Percentiles rank a stretch among this genome's conserved stretches.
These are phyloP conservation scores for Ammospiza nelsoni DNA, from an alignment of 2,113 vertebrate species.

Conservation along the genomic window DNA sequence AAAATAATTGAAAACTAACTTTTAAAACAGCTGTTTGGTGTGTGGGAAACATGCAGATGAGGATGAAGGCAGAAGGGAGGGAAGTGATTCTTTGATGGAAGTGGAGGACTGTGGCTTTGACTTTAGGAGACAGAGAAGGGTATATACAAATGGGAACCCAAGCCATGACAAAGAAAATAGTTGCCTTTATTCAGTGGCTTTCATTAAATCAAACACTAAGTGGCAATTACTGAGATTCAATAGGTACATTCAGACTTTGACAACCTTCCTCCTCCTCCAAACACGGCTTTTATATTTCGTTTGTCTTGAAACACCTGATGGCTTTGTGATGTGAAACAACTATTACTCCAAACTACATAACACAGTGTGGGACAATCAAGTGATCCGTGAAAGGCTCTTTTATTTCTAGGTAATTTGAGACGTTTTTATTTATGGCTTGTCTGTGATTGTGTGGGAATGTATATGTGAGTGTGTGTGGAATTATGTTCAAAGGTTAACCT, in stretches of 20 bases:
- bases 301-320: constrained; percentile 63
- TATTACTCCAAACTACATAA: constrained; percentile 20
- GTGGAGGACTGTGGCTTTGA: constrained; percentile 38
- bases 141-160: constrained; percentile 60
- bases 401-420: constrained; percentile 70
- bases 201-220: constrained; percentile 74
- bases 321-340: constrained; percentile 55
- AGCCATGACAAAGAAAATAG: constrained; percentile 64
- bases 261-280: constrained; percentile 64
- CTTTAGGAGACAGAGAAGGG: constrained; percentile 59
- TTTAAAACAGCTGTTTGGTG: constrained; percentile 24
- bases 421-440: constrained; percentile 26
- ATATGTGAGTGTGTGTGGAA: neutral
- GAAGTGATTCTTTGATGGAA: constrained; percentile 2
- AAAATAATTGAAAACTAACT: constrained; percentile 29
- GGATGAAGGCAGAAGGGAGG: neutral
- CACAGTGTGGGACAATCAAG: constrained; percentile 22
- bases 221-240: constrained; percentile 73
- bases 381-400: constrained; percentile 55
- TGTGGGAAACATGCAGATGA: neutral
- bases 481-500: neutral
- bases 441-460: constrained; percentile 3
- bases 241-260: constrained; percentile 72
- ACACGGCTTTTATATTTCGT: constrained; percentile 51
- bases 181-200: constrained; percentile 59